A percentile compares a stretch with the other conserved stretches of the same genome.
Evolutionary conservation across 1,140 invertebrate genomes (phyloP).

Genomic region (Drosophila bipectinata): DNA sequence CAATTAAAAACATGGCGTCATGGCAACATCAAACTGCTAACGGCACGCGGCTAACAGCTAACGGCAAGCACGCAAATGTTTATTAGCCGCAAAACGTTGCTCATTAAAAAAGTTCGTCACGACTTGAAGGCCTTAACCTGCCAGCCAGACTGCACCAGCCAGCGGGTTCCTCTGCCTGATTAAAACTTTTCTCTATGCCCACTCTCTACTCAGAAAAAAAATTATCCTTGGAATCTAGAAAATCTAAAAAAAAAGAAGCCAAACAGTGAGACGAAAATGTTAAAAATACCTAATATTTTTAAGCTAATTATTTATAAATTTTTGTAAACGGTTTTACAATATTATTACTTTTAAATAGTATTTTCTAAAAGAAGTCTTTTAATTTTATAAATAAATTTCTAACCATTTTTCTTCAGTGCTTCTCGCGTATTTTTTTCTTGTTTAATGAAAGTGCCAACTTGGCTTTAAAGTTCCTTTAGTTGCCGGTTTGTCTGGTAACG

Average conservation of each 20-base stretch:
- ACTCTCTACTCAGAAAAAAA: not conserved
- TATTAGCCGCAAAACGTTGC: slow-evolving; percentile 80
- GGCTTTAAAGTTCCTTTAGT: slow-evolving; percentile 48
- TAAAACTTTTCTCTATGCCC: slow-evolving; percentile 30
- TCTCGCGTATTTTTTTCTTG: not conserved
- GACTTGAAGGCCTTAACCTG: slow-evolving; percentile 49
- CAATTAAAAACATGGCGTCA: slow-evolving; percentile 81
- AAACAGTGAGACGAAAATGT: no score
- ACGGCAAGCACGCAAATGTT: slow-evolving; percentile 68
- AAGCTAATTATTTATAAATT: no score
- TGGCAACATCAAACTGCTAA: slow-evolving; percentile 60
- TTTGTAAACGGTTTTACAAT: no score
- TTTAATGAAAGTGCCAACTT: slow-evolving; percentile 13
- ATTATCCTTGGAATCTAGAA: not conserved
- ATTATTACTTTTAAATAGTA: no score
- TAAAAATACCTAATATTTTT: no score
- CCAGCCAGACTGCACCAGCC: slow-evolving; percentile 28
- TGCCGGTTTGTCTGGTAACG: slow-evolving; percentile 37
- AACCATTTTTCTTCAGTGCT: not conserved
- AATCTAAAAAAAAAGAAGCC: no score
- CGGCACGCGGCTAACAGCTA: slow-evolving; percentile 21
- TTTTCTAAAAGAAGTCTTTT: no score
- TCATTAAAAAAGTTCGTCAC: slow-evolving; percentile 79
- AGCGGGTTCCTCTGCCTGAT: slow-evolving; percentile 32
- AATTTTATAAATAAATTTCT: no score